Conservation (phyloP, 2,797 vertebrate species). For the Percopsis omiscomaycus region DNA sequence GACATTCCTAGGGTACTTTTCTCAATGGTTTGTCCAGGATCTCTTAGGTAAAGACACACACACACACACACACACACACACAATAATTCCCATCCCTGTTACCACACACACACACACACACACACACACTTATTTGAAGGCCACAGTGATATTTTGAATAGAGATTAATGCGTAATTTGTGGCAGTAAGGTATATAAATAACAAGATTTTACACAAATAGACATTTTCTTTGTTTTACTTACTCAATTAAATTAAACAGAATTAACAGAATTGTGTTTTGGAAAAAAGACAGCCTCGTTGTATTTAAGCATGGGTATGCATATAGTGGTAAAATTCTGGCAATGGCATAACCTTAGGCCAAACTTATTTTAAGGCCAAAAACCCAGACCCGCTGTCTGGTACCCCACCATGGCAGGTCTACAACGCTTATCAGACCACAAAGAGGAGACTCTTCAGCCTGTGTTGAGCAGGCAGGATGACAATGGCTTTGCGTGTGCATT, state of each 20-base stretch:
- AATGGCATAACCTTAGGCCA: too few relatives aligned
- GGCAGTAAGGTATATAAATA: too few relatives aligned
- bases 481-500: conserved; percentile 6
- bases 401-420: conserved; percentile 5
- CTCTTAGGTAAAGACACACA: neutral
- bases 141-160: neutral
- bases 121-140: neutral
- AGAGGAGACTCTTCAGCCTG: neutral
- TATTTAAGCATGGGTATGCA: too few relatives aligned
- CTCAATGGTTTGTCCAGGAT: conserved; percentile 40
- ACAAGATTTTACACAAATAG: too few relatives aligned
- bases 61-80: conserved; percentile 8
- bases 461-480: neutral
- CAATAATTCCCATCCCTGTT: neutral
- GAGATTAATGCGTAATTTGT: too few relatives aligned
- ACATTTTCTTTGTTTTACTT: too few relatives aligned
- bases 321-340: too few relatives aligned
- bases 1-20: conserved; percentile 48
- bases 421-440: neutral
- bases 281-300: neutral
- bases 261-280: too few relatives aligned
- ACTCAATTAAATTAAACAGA: too few relatives aligned
- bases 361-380: too few relatives aligned
- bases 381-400: neutral
- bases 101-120: neutral